Base-by-base conservation (phyloP, 2,888 invertebrate genomes). In the Drosophila paramelanica region DNA sequence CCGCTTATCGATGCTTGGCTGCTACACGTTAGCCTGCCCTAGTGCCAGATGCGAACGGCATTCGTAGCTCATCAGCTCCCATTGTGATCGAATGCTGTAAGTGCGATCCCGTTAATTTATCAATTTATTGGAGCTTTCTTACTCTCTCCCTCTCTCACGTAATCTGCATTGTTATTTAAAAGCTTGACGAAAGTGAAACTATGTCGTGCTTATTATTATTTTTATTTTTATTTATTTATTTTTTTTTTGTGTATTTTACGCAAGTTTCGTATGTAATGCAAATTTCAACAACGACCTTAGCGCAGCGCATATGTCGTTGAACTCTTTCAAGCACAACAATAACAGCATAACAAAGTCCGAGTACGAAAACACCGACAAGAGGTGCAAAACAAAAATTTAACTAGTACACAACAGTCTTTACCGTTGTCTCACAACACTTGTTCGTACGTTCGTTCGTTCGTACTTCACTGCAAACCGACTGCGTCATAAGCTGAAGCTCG, bases 281-380 rank as follows among this genome's bases (percentile, higher is more conserved):
- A 72, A 61, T 66, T 55, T 51, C 55, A 59, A 36, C 57, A 39
- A 33, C 55, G 55, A 61, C 59, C 56, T 60, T 69, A 79, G 56
- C 52, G 47, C 46, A 31, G 56, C 52, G 47, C 47, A 31, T 41
- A 68, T 70, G 87, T 88, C 89, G 71, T 73, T 89, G 89, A 86
- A 86, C 87, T 77, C 71, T 67, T 69, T 83, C 72, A 71, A 82
- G 78, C 88, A 79, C 74, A 62, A 52, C 68, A 62, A 53, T 39
- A 64, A 70, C 59, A 64, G 56, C 58, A 73, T 67, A 75, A 64
- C 59, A 64, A 67, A 67, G 42, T 64, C 53, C 52, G 52, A 57
- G 59, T 56, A 60, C 59, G 55, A 67, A 58, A 59, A 66, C 47
- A 59, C 55, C 51, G 56, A 67, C 55, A 13, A 36, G 51, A 77